Base-by-base conservation (phyloP, 2,888 invertebrate species). In the Folsomia manolachei region DNA sequence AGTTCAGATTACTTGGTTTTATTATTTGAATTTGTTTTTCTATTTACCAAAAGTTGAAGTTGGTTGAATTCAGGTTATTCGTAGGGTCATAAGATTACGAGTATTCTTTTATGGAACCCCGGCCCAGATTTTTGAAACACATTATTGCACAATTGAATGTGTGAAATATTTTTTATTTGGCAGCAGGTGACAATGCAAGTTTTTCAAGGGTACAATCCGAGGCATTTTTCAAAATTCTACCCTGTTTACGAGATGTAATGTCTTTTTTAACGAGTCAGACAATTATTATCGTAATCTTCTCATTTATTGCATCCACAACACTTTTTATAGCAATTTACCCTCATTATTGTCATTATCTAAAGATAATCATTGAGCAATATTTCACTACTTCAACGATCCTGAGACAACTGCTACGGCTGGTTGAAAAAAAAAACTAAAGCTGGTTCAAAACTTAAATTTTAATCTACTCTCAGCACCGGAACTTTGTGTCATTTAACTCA, bases 281-380 rank as follows among this genome's bases (percentile, higher is more conserved):
- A 39, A 39, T 39, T 39, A n/a, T n/a, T n/a, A 39, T 39, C 39
- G 4, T 14, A 39, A 39, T 39, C 14, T 39, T n/a, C n/a, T n/a
- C n/a, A n/a, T n/a, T 62, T 62, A 62, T 62, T 62, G 25, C 62
- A 9, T 7, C 62, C 24, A 19, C 62, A 62, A 24, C 62, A 62
- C 62, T 62, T 62, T 62, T 60, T 62, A 18, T 62, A 25, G 25
- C 62, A 62, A 7, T 62, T 62, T 23, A 62, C 62, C 24, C 62
- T 62, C 62, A 62, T 62, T 62, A 62, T 62, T 24, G 25, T 24
- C 62, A 21, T 24, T 62, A 62, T 62, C 62, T 62, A 18, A 18
- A n/a, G 24, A 25, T 11, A 21, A 62, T 62, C 62, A 21, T 24
- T 21, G 60, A 39, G 39, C 39, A 39, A 14, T 39, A 39, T 39